A percentile compares a stretch with the other conserved stretches of the same genome.
These are phyloP conservation scores for Sebastes taczanowskii DNA, from an alignment of 2,797 vertebrate genomes.

Conservation along the genomic window DNA sequence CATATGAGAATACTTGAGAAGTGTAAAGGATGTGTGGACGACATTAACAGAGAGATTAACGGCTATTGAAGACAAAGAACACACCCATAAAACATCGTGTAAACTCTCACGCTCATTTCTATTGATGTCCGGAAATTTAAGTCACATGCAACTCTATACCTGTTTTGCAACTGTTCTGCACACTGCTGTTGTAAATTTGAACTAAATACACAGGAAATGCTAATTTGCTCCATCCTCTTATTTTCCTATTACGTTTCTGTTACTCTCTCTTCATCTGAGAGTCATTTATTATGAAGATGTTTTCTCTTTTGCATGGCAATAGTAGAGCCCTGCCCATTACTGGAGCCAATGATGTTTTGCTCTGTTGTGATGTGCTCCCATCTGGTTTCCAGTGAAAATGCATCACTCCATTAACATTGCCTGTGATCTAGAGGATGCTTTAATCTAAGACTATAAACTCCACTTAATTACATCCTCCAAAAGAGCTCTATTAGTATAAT, in stretches of 20 bases:
- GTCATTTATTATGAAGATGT: conserved; percentile 52
- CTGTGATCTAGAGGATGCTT: conserved; percentile 86
- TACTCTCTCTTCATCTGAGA: conserved; percentile 36
- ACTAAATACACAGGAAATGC: conserved; percentile 26
- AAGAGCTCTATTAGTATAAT: conserved; percentile 81
- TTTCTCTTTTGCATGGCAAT: conserved; percentile 57
- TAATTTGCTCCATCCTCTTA: not conserved
- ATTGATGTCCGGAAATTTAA: conserved; percentile 14
- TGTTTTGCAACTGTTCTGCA: conserved; percentile 17
- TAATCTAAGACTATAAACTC: conserved; percentile 88
- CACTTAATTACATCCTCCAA: conserved; percentile 86
- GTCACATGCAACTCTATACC: not conserved
- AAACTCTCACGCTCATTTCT: conserved; percentile 13
- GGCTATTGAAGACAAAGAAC: conserved; percentile 15
- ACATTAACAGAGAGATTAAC: conserved; percentile 38
- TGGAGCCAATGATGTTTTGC: conserved; percentile 67
- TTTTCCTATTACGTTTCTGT: not conserved
- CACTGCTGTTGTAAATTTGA: not conserved
- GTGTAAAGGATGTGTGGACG: conserved; percentile 10
- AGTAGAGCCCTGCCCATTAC: conserved; percentile 48
- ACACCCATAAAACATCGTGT: conserved; percentile 1
- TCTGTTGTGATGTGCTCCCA: conserved; percentile 79
- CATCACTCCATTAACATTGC: conserved; percentile 85
- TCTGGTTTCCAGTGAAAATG: conserved; percentile 85
- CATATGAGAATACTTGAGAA: conserved; percentile 40